Percentiles rank a stretch among this genome's conserved stretches.
Conservation (phyloP, 2,113 vertebrate genomes). For the Colius striatus region DNA sequence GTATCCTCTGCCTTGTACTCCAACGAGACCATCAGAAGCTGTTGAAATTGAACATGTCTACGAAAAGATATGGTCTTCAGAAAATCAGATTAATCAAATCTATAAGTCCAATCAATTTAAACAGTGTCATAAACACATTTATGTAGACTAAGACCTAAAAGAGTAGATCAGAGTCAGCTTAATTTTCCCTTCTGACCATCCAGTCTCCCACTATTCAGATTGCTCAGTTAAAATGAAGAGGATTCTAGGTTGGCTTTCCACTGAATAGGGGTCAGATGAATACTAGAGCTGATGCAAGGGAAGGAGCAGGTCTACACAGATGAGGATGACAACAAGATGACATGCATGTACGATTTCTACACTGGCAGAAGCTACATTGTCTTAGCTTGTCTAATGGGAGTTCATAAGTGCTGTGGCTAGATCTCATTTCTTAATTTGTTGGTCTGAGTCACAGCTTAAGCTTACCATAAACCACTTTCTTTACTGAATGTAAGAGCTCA, state of each 20-base stretch:
- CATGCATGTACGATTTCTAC: background rate
- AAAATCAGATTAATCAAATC: background rate
- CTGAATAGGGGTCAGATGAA: background rate
- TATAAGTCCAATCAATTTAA: background rate
- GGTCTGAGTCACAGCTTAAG: background rate
- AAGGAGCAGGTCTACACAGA: background rate
- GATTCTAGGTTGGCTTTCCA: background rate
- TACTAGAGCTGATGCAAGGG: background rate
- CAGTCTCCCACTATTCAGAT: background rate
- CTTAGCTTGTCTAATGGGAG: background rate
- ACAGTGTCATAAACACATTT: background rate
- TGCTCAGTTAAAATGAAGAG: background rate
- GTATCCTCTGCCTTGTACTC: background rate
- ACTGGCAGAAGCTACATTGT: background rate
- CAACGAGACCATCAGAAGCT: background rate
- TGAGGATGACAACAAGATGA: background rate
- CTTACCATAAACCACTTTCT: background rate
- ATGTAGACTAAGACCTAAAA: background rate
- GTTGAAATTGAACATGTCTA: accelerated
- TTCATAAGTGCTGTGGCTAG: background rate
- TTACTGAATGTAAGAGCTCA: background rate
- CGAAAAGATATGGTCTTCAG: background rate
- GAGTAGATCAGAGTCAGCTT: background rate
- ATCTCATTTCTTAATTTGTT: background rate
- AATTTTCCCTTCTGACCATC: background rate